Conservation (phyloP, 2,888 invertebrate species). For the Limnephilus auricula region DNA sequence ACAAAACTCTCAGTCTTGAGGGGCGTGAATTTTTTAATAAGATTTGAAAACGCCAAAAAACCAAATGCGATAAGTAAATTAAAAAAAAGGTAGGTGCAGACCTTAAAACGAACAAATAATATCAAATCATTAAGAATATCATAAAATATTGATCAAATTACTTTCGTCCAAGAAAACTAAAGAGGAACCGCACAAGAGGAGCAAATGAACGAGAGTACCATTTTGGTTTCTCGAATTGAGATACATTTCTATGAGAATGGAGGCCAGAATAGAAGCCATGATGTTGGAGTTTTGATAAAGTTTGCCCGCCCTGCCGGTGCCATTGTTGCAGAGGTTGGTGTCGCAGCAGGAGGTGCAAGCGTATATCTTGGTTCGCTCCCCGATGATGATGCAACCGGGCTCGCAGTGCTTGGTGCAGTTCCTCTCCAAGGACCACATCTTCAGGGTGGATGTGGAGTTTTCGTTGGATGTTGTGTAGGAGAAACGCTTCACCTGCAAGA, state of each 20-base stretch:
- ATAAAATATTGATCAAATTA: constrained; percentile 49
- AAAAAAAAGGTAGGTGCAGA: neutral
- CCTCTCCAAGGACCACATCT: constrained; percentile 90
- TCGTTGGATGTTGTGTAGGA: constrained; percentile 91
- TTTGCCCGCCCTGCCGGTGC: constrained; percentile 74
- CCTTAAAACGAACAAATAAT: neutral
- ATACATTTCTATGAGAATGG: constrained; percentile 50
- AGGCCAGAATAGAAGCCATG: constrained; percentile 52
- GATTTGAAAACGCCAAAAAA: neutral
- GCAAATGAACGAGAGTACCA: constrained; percentile 29
- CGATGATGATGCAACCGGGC: constrained; percentile 92
- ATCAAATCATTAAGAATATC: constrained; percentile 33
- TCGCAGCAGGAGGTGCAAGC: constrained; percentile 93
- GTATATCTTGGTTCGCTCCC: constrained; percentile 91
- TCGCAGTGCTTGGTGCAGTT: constrained; percentile 91
- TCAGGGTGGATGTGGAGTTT: constrained; percentile 85
- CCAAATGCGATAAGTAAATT: neutral
- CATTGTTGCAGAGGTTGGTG: constrained; percentile 87
- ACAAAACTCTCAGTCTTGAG: neutral
- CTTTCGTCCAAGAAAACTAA: constrained; percentile 19
- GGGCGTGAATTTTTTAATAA: neutral
- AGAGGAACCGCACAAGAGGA: neutral
- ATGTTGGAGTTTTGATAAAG: constrained; percentile 50
- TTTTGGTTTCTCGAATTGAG: constrained; percentile 42
- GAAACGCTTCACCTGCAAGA: constrained; percentile 85